Evolutionary conservation across 2,113 vertebrate species (phyloP).

Genomic region (Elanus axillaris): DNA sequence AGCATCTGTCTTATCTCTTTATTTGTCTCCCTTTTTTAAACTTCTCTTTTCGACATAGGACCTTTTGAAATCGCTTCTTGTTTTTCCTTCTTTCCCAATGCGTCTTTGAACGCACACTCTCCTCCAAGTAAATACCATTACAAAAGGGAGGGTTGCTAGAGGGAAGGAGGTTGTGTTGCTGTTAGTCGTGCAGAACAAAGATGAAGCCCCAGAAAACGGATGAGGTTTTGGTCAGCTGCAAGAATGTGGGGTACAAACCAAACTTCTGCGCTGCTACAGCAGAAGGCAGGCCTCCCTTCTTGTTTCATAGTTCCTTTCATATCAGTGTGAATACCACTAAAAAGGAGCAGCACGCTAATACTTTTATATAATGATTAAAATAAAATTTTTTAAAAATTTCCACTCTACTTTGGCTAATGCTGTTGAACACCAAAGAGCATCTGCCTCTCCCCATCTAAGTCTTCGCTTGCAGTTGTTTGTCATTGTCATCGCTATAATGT

Average conservation of each 20-base stretch:
- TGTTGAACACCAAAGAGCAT: neutral
- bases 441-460: neutral
- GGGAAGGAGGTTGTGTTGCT: neutral
- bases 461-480: neutral
- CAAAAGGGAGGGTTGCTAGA: neutral
- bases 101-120: neutral
- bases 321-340: neutral
- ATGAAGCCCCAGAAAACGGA: neutral
- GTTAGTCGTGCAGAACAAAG: neutral
- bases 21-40: neutral
- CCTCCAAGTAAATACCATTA: neutral
- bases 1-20: constrained; percentile 54
- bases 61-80: neutral
- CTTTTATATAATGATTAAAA: neutral
- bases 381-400: no score
- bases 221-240: neutral
- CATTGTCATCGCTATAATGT: neutral
- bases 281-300: neutral
- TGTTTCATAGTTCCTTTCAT: accelerated
- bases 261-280: neutral
- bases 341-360: neutral
- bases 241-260: neutral
- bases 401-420: neutral
- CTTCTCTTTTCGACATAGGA: neutral
- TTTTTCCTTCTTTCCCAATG: neutral